Evolutionary conservation across 2,797 vertebrate genomes (phyloP).

Genomic region (Delichon dasypus): DNA sequence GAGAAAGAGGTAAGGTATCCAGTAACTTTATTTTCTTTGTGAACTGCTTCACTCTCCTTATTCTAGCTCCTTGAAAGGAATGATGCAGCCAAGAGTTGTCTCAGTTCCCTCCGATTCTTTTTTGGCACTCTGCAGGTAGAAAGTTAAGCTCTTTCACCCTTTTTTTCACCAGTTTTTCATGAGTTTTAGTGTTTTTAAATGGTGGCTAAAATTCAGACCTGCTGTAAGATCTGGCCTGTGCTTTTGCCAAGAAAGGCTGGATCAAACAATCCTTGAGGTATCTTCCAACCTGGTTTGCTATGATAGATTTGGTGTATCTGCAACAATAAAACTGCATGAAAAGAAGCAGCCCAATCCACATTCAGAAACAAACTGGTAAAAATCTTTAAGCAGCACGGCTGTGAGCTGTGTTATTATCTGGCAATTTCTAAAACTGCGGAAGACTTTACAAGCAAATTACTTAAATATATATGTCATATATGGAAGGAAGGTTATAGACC

Average conservation of each 20-base stretch:
- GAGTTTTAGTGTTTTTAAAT: background rate
- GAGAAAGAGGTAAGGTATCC: constrained; percentile 83
- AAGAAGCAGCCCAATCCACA: background rate
- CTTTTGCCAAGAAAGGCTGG: background rate
- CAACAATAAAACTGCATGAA: background rate
- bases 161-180: background rate
- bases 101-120: background rate
- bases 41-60: background rate
- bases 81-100: background rate
- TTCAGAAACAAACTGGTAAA: background rate
- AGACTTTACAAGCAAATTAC: background rate
- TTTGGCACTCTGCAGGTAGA: background rate
- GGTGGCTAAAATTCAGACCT: background rate
- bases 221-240: background rate
- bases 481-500: background rate
- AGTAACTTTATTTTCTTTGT: background rate
- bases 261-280: background rate
- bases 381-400: background rate
- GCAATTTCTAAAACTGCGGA: background rate
- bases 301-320: background rate
- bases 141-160: background rate
- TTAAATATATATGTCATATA: background rate
- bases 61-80: background rate
- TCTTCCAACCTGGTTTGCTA: background rate
- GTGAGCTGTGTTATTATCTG: background rate